phyloP scores from a whole-genome alignment of 2,797 vertebrate genomes.

The Protosalanx chinensis region DNA sequence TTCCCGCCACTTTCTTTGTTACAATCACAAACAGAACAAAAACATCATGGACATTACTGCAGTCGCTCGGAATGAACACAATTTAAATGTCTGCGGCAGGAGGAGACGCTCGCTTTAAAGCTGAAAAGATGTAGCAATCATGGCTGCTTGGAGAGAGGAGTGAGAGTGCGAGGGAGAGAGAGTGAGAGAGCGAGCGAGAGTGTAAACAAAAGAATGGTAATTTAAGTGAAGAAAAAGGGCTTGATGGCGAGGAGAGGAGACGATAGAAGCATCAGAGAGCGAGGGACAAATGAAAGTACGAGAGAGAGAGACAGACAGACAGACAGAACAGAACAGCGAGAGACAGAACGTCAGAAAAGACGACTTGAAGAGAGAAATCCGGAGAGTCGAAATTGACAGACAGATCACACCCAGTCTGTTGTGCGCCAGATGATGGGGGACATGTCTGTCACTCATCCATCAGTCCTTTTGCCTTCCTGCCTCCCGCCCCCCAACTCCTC shows the following conservation, averaged over 20 bases:
- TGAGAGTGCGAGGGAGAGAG: background rate
- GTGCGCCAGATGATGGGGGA: constrained; percentile 24
- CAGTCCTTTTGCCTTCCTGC: background rate
- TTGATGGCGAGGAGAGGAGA: background rate
- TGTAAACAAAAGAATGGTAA: background rate
- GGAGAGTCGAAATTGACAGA: constrained; percentile 16
- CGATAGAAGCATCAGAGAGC: background rate
- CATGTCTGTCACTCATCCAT: constrained; percentile 25
- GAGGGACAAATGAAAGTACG: background rate
- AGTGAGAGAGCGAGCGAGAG: background rate
- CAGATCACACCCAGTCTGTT: constrained; percentile 17
- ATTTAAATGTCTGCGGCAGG: constrained; percentile 47
- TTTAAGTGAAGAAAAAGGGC: background rate
- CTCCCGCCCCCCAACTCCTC: background rate
- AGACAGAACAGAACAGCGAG: background rate
- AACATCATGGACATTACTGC: constrained; percentile 40
- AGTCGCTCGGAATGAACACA: constrained; percentile 42
- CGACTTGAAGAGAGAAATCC: constrained; percentile 2
- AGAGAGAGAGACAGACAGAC: background rate
- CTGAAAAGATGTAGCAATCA: constrained; percentile 43
- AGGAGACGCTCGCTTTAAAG: constrained; percentile 30
- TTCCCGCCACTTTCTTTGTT: constrained; percentile 42
- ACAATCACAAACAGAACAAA: constrained; percentile 36
- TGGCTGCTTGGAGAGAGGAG: constrained; percentile 17
- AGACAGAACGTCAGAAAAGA: background rate